Base-by-base conservation (phyloP, 2,797 vertebrate species). In the Rhinatrema bivittatum region DNA sequence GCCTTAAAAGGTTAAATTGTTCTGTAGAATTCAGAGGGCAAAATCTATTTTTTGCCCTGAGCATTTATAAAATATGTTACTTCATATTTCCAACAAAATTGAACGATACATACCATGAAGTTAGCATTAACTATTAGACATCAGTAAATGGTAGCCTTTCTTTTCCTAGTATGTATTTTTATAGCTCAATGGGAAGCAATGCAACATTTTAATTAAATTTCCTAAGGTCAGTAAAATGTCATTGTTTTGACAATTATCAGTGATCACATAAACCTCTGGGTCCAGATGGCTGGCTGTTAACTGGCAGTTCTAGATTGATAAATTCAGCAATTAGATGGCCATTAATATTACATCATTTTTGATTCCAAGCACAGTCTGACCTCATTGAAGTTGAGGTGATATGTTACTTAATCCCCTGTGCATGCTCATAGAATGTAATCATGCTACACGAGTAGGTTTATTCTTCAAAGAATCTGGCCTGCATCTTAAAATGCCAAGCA, bases 301-400 rank as follows among this genome's bases (percentile, higher is more conserved):
- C 50, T 61, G 53, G 45, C 45, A 67, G 46, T 59, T 35, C 55
- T 39, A 47, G 60, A 51, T 29, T 76, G 72, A 72, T 62, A 71
- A 72, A 67, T 74, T 68, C 44, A 50, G 52, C 64, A 78, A 76
- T 73, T 67, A 79, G 63, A 65, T 51, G 45, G 58, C 40, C 65
- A 77, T 78, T 83, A 78, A 79, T 73, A 68, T 71, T 59, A 29
- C 55, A 74, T 60, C 51, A 66, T 76, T 77, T 60, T 29, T 43
- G 40, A 72, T 60, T 64, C 53, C 48, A 56, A 62, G 58, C 44
- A 58, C 53, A 67, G 22, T 14, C 51, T 70, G 72, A 68, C 68
- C 68, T 64, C 35, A 2, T 42, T 22, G 18, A 49, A 55, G 53
- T 27, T n/a, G 59, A 54, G 53, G 46, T 62, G 56, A 60, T 59